Evolutionary conservation across 92 coral and sea anemone species (phyloP).

Genomic region (Bergia sp.): DNA sequence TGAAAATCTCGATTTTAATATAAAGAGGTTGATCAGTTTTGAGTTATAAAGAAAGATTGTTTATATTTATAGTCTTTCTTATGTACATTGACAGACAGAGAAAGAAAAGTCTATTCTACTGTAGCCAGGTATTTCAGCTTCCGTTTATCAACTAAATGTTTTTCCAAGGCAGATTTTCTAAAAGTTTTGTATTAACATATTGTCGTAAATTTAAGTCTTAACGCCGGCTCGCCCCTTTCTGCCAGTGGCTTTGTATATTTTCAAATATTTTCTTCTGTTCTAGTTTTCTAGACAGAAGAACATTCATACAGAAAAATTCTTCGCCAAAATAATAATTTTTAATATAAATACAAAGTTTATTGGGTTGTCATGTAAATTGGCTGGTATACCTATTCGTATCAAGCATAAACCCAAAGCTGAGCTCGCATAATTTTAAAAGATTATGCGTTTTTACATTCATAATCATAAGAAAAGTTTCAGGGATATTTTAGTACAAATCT

Average conservation of each 20-base stretch:
- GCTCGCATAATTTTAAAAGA: no score
- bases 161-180: neutral
- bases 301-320: no score
- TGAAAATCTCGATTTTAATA: no score
- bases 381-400: neutral
- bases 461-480: no score
- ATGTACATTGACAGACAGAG: no score
- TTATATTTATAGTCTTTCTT: no score
- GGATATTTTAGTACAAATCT: neutral
- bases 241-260: neutral
- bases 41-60: no score
- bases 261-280: neutral
- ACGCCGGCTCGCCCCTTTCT: neutral
- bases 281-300: neutral
- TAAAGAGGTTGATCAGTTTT: no score
- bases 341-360: no score
- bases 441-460: no score
- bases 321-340: neutral
- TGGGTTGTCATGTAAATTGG: neutral
- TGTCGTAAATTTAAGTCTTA: neutral
- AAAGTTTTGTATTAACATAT: neutral
- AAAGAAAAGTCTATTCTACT: neutral
- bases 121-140: neutral
- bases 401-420: neutral
- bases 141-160: neutral